Conservation (phyloP, 2,888 invertebrate species). For the Poecilobothrus nobilitatus region DNA sequence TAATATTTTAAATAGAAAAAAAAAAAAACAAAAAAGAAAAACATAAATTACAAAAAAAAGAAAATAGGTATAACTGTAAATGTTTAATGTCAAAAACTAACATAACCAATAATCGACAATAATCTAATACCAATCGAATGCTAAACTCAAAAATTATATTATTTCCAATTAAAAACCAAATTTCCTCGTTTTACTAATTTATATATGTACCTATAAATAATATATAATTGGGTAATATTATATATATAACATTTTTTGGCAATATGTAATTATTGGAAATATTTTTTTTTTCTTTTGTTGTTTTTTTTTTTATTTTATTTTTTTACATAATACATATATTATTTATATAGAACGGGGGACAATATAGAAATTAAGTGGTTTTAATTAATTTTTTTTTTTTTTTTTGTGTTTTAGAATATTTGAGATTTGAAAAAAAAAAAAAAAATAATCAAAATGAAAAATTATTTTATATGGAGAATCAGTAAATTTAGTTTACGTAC, state of each 20-base stretch:
- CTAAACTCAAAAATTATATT: conserved; percentile 7
- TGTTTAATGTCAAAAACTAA: conserved; percentile 5
- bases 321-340: neutral
- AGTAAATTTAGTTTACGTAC: no score
- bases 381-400: neutral
- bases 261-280: conserved; percentile 1
- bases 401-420: no score
- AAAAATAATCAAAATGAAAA: no score
- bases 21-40: neutral
- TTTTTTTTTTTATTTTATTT: neutral
- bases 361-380: neutral
- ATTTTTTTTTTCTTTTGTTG: no score
- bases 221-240: neutral
- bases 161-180: conserved; percentile 12
- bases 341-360: neutral
- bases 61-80: no score
- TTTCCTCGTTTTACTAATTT: conserved; percentile 12
- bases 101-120: conserved; percentile 6
- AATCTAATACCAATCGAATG: conserved; percentile 1
- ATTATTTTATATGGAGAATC: no score
- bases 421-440: no score
- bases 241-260: neutral
- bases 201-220: neutral
- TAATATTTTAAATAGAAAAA: neutral
- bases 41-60: no score